Evolutionary conservation across 2,113 vertebrate species (phyloP).

Genomic region (Odontophorus gujanensis): DNA sequence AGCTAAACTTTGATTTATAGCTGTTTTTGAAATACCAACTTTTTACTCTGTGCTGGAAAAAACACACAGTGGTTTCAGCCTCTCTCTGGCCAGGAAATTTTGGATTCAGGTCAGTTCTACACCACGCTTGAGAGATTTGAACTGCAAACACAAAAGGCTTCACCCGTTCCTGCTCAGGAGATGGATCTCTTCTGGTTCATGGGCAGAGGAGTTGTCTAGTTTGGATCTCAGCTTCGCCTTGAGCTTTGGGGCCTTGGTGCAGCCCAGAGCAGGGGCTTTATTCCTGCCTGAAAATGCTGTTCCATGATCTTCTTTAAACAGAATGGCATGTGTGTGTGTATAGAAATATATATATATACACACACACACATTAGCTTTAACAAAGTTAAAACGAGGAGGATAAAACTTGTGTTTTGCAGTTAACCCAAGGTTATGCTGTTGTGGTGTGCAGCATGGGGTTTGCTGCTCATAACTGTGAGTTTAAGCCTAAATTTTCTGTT

Average conservation of each 20-base stretch:
- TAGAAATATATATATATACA: no score
- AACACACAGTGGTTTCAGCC: background rate
- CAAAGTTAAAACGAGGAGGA: background rate
- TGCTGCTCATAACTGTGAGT: background rate
- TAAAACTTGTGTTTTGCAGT: background rate
- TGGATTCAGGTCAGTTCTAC: background rate
- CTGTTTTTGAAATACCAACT: background rate
- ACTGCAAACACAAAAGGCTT: background rate
- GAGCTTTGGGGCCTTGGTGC: background rate
- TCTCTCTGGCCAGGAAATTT: background rate
- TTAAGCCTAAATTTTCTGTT: background rate
- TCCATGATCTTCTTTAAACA: background rate
- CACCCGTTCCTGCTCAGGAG: background rate
- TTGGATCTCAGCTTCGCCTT: background rate
- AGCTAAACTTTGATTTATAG: background rate
- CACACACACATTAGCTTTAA: background rate
- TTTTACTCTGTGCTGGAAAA: background rate
- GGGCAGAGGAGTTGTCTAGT: background rate
- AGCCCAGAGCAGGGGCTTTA: background rate
- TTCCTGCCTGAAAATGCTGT: background rate
- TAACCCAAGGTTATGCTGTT: background rate
- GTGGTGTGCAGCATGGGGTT: accelerated
- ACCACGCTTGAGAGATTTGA: background rate
- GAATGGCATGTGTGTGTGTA: no score
- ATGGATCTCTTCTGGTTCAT: background rate